Conservation (phyloP, 2,113 vertebrate species). For the Suncus etruscus region DNA sequence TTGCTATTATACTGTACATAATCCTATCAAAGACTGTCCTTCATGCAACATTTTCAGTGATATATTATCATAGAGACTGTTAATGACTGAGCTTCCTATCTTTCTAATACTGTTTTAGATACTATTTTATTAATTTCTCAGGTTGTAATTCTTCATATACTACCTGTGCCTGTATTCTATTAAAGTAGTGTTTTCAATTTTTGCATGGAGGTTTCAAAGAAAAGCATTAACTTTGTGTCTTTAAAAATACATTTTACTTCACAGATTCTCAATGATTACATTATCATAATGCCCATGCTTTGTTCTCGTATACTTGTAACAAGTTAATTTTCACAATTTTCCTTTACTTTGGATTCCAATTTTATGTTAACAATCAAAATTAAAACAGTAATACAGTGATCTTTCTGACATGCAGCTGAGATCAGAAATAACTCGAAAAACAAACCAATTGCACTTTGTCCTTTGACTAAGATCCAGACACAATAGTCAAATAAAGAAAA, state of each 20-base stretch:
- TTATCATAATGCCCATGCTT: conserved; percentile 82
- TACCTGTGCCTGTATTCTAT: conserved; percentile 88
- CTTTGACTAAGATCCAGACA: conserved; percentile 73
- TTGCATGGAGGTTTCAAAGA: conserved; percentile 86
- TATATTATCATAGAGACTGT: conserved; percentile 92
- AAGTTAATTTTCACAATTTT: conserved; percentile 83
- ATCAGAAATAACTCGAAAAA: conserved; percentile 78
- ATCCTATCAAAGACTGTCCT: conserved; percentile 95
- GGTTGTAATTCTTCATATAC: conserved; percentile 88
- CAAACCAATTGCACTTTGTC: conserved; percentile 77
- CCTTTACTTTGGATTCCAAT: conserved; percentile 78
- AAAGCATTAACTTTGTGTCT: conserved; percentile 84
- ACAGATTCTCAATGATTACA: conserved; percentile 83
- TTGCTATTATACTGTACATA: conserved; percentile 93
- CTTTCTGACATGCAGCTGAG: conserved; percentile 57
- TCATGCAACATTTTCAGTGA: conserved; percentile 95
- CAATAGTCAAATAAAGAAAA: conserved; percentile 80
- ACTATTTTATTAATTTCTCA: conserved; percentile 95
- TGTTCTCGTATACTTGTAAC: conserved; percentile 81
- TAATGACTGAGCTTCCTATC: conserved; percentile 95
- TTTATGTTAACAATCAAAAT: conserved; percentile 84
- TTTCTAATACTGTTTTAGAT: conserved; percentile 94
- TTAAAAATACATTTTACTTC: conserved; percentile 87
- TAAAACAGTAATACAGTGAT: conserved; percentile 77
- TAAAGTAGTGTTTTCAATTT: conserved; percentile 88